A percentile compares a stretch with the other conserved stretches of the same genome.
Evolutionary conservation across 2,113 vertebrate genomes (phyloP).

Genomic region (Machaerirhynchus nigripectus): DNA sequence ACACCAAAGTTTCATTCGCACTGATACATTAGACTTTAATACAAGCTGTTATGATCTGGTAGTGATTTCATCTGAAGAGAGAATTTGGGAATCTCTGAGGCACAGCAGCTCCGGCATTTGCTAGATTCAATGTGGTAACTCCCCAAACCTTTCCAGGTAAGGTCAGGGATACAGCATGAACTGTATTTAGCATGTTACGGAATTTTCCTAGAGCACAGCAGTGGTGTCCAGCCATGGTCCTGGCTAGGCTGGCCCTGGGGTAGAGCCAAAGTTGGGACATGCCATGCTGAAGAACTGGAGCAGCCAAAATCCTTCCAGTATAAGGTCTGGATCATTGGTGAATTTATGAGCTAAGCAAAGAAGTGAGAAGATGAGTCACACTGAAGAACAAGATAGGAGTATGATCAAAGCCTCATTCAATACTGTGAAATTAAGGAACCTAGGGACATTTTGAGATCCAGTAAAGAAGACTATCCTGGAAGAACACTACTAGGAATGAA

Average conservation of each 20-base stretch:
- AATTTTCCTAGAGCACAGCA: not conserved
- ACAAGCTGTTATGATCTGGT: not conserved
- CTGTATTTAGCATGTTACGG: not conserved
- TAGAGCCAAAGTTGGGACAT: not conserved
- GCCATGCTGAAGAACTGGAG: not conserved
- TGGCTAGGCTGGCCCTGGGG: not conserved
- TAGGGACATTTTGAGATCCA: not conserved
- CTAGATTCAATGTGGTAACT: not conserved
- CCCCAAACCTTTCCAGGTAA: not conserved
- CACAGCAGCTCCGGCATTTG: not conserved
- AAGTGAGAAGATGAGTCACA: not conserved
- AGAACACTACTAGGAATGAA: not conserved
- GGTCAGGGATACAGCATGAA: not conserved
- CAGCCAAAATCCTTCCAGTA: not conserved
- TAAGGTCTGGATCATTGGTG: not conserved
- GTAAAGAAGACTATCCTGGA: not conserved
- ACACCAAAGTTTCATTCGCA: not conserved
- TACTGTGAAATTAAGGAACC: not conserved
- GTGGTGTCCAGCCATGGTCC: not conserved
- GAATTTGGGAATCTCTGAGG: not conserved
- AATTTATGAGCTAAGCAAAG: not conserved
- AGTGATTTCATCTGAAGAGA: not conserved
- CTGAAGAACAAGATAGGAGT: not conserved
- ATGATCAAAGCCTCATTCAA: not conserved
- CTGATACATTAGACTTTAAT: not conserved